phyloP scores from a whole-genome alignment of 2,888 invertebrate species.

The Diadromus collaris region DNA sequence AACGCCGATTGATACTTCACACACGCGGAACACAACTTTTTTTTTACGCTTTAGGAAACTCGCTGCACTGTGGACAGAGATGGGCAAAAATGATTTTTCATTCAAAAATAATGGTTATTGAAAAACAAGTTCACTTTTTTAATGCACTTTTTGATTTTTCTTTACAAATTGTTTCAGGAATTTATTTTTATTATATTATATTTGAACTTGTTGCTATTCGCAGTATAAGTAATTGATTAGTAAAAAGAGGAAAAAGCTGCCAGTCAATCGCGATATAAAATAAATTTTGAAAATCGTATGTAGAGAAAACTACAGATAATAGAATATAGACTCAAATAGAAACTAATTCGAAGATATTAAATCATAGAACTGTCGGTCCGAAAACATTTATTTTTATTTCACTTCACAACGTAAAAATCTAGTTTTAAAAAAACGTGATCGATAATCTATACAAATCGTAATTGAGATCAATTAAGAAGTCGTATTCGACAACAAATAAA shows the following conservation, averaged over 20 bases:
- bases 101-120: neutral
- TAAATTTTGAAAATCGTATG: neutral
- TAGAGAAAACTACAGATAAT: neutral
- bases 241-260: neutral
- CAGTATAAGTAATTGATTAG: neutral
- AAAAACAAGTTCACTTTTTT: neutral
- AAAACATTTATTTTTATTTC: neutral
- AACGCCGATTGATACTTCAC: neutral
- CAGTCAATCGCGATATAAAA: neutral
- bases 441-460: neutral
- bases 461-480: neutral
- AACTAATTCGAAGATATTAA: neutral
- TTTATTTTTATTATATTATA: neutral
- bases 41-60: neutral
- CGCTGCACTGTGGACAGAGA: conserved; percentile 9
- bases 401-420: neutral
- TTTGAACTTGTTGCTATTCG: neutral
- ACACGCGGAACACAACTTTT: conserved; percentile 1
- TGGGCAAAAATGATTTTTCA: neutral
- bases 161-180: neutral
- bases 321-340: neutral
- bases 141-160: neutral
- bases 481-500: neutral
- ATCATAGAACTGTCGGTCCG: neutral
- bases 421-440: neutral